Evolutionary conservation across 2,888 invertebrate genomes (phyloP).

Genomic region (Cyclophora albipunctata): DNA sequence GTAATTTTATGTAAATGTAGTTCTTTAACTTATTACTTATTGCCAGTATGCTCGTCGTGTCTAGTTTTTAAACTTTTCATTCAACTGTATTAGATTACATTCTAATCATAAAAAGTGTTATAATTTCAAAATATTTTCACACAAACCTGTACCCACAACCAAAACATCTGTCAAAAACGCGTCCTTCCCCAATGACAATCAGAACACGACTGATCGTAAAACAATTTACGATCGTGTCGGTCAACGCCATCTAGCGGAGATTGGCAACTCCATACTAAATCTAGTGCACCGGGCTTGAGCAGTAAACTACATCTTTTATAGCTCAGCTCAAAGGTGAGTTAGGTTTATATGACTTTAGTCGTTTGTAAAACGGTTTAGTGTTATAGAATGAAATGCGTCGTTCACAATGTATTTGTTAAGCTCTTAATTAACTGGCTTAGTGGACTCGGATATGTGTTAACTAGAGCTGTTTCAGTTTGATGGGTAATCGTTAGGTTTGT

Average conservation of each 20-base stretch:
- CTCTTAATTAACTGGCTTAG: too few relatives aligned
- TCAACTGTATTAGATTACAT: too few relatives aligned
- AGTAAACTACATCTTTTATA: slow-evolving; percentile 54
- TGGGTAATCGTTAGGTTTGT: too few relatives aligned
- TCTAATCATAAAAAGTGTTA: too few relatives aligned
- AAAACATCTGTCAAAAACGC: slow-evolving; percentile 20
- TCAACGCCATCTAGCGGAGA: slow-evolving; percentile 61
- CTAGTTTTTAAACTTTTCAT: too few relatives aligned
- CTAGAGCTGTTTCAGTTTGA: too few relatives aligned
- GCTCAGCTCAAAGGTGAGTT: slow-evolving; percentile 49
- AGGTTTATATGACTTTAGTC: slow-evolving; percentile 56
- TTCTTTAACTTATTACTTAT: too few relatives aligned
- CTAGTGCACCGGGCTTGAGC: slow-evolving; percentile 28
- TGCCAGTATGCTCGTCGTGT: too few relatives aligned
- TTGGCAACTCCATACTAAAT: slow-evolving; percentile 50
- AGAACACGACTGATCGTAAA: slow-evolving; percentile 43
- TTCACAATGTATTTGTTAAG: neutral
- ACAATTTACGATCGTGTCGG: slow-evolving; percentile 50
- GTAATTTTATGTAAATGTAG: too few relatives aligned
- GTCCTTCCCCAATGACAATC: slow-evolving; percentile 27
- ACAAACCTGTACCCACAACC: too few relatives aligned
- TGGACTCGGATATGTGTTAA: too few relatives aligned
- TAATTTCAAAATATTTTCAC: too few relatives aligned
- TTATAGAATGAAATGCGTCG: slow-evolving; percentile 13
- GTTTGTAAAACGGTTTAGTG: slow-evolving; percentile 43